Evolutionary conservation across 2,113 vertebrate genomes (phyloP), one percentile per base, ranked within the genome.

Genomic region (Aphyosemion australe): DNA sequence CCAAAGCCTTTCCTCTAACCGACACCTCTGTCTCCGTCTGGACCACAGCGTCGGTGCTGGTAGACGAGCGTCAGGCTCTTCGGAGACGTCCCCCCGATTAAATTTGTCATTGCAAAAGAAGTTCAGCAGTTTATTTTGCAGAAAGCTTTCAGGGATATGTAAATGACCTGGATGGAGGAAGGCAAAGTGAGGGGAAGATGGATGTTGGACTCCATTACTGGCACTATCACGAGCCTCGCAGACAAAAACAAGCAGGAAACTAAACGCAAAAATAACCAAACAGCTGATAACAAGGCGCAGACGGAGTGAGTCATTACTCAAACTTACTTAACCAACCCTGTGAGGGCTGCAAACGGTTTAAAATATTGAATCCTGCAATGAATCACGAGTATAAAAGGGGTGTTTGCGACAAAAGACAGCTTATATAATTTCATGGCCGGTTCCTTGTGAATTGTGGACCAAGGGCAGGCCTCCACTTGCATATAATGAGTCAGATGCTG

Each of bases 111-210:
- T 57, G 54, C 74, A 48, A 64, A 75, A 65, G 78, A 77, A 84
- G 80, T 56, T 58, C 63, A 66, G 72, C 73, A 63, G 64, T 80
- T 79, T 74, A 80, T 86, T 90, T 78, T 79, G 68, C 65, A 60
- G 68, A 48, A 34, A 68, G 82, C 60, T 87, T 88, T 88, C 86
- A 89, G 82, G 79, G 68, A 74, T 84, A 86, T 89, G 76, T 78
- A 89, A 85, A 89, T 84, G 52, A 76, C 51, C 32, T 54, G 11
- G 55, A 62, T 37, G 31, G 57, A 49, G 53, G 26, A 48, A 47
- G 43, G 20, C 32, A 8, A 18, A 34, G 65, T 32, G 57, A 14
- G 69, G 18, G 42, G 8, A 72, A 64, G 74, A 83, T 59, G 48
- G 69, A 88, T 77, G 32, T 37, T 53, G 26, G 64, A 21, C 9